Evolutionary conservation across 2,113 vertebrate species (phyloP).

Genomic region (Elaphurus davidianus): DNA sequence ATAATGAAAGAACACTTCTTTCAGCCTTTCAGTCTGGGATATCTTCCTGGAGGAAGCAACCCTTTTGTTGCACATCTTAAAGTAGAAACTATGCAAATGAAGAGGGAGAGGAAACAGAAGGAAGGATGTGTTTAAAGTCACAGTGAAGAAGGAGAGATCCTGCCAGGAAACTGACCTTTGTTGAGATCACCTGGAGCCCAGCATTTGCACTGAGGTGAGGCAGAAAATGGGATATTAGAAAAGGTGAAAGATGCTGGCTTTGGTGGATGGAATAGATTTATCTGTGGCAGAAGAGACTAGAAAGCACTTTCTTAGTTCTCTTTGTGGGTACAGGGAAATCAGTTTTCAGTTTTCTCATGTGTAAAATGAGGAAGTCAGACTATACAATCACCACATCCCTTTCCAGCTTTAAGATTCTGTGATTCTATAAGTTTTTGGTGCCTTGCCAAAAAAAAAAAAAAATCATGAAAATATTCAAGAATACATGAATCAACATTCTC

Average conservation of each 20-base stretch:
- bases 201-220: not conserved
- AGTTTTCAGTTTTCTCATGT: slow-evolving; percentile 53
- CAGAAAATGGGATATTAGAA: not conserved
- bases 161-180: not conserved
- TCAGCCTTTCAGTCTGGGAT: not conserved
- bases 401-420: slow-evolving; percentile 28
- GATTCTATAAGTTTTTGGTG: slow-evolving; percentile 47
- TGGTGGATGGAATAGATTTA: not conserved
- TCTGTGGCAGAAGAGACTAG: not conserved
- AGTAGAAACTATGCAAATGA: not conserved
- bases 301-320: slow-evolving; percentile 4
- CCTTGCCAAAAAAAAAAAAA: slow-evolving; percentile 4
- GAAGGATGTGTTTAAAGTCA: not conserved
- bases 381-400: slow-evolving; percentile 10
- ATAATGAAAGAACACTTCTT: not conserved
- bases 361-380: slow-evolving; percentile 38
- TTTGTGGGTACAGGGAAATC: slow-evolving; percentile 19
- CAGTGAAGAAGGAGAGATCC: not conserved
- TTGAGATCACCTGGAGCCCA: not conserved
- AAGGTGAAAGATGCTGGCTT: not conserved
- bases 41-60: not conserved
- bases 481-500: not conserved
- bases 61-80: not conserved
- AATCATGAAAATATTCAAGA: slow-evolving; percentile 38
- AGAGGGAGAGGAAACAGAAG: not conserved